Evolutionary conservation across 37 sponge, comb jelly and placozoan genomes (phyloP), one percentile per base, ranked within the genome.

Genomic region (Ianthella basta): DNA sequence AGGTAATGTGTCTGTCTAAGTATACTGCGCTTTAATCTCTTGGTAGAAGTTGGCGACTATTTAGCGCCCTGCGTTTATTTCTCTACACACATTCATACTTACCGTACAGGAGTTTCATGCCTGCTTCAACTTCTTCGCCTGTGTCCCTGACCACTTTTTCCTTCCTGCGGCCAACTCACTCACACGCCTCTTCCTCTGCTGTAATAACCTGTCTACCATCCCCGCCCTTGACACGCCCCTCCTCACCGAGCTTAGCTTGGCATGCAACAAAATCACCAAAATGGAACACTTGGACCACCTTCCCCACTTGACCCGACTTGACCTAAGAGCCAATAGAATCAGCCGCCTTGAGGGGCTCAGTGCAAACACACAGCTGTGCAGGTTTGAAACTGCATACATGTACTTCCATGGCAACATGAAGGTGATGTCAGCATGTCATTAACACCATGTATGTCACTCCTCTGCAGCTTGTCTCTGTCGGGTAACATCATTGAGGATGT

Each of bases 241-340:
- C 21, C 80, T 83, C 24, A 67, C n/a, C 34, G 75, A 77, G 25
- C 34, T 88, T 25, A 32, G 77, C 29, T 55, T 84, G 35, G 24
- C 82, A 12, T 84, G 84, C 68, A 88, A 88, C 41, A n/a, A 41
- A 35, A 84, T 88, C 54, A 35, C 54, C 27, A 35, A 20, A 35
- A 69, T 88, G 14, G 80, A 83, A 25, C 77, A 84, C 80, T 40
- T 88, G 78, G 78, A 84, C n/a, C 24, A 44, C 0, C 80, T 88
- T 20, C 36, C 60, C 24, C 0, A 27, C 33, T 29, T 88, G 53
- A 39, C 59, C 27, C 12, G 10, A 15, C 79, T 88, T n/a, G 55
- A 88, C 38, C 69, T 88, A 16, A 60, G 89, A 21, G 64, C 55
- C 40, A 88, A 88, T 53, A 30, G 55, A 24, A 88, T 88, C 20